A percentile compares a stretch with the other conserved stretches of the same genome.
phyloP scores from a whole-genome alignment of 2,888 invertebrate genomes.

The Pelosia muscerda region DNA sequence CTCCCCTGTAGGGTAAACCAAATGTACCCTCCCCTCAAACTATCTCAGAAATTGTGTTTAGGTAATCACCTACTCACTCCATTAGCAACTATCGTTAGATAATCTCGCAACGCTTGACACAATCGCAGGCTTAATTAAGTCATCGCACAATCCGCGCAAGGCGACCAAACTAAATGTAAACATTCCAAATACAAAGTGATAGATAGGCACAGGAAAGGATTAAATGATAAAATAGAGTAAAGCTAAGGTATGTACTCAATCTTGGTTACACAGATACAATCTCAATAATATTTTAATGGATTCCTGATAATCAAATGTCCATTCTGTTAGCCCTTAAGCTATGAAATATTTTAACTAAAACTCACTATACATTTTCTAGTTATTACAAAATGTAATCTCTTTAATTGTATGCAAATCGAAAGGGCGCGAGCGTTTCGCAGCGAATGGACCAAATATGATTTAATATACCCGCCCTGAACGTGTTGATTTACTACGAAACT shows the following conservation, averaged over 20 bases:
- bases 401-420: slow-evolving; percentile 41
- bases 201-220: slow-evolving; percentile 4
- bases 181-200: background rate
- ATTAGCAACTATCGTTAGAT: background rate
- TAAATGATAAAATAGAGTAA: background rate
- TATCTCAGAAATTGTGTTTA: background rate
- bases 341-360: slow-evolving; percentile 18
- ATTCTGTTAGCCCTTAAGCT: slow-evolving; percentile 15
- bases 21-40: background rate
- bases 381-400: slow-evolving; percentile 30
- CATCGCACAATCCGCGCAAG: background rate
- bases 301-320: slow-evolving; percentile 7
- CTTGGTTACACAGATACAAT: background rate
- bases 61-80: background rate
- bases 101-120: background rate
- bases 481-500: slow-evolving; percentile 23
- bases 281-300: slow-evolving; percentile 5
- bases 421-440: slow-evolving; percentile 9
- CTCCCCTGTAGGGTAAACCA: too few species aligned
- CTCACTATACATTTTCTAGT: slow-evolving; percentile 18
- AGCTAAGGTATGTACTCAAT: background rate
- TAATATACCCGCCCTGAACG: slow-evolving; percentile 20
- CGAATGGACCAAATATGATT: slow-evolving; percentile 27
- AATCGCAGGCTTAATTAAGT: background rate
- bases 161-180: background rate